Evolutionary conservation across 2,888 invertebrate genomes (phyloP).

Genomic region (Lampropteryx suffumata): DNA sequence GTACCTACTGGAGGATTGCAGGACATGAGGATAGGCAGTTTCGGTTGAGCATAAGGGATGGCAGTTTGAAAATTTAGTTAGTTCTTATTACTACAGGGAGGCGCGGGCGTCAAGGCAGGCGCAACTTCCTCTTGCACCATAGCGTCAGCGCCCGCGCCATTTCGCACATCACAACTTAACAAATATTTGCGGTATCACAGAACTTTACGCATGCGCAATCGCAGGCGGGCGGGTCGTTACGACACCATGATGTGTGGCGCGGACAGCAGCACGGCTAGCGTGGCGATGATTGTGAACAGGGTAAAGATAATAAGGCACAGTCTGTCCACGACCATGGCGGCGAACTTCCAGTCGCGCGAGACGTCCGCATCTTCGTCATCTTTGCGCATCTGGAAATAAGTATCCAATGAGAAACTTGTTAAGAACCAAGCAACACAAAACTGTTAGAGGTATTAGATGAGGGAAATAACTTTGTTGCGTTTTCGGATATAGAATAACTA

Average conservation of each 20-base stretch:
- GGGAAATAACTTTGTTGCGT: no score
- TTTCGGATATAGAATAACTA: no score
- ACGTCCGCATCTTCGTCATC: conserved; percentile 97
- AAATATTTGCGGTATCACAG: conserved; percentile 87
- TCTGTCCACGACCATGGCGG: conserved; percentile 99
- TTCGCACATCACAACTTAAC: conserved; percentile 85
- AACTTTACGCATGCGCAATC: conserved; percentile 80
- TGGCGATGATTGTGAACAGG: conserved; percentile 98
- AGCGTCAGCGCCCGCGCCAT: conserved; percentile 72
- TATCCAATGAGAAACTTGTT: no score
- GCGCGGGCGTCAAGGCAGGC: conserved; percentile 73
- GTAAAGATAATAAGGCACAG: conserved; percentile 99
- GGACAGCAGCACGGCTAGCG: conserved; percentile 97
- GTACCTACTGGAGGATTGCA: conserved; percentile 52
- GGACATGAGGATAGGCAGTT: conserved; percentile 70
- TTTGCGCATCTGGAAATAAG: conserved; percentile 89
- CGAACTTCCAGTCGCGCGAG: conserved; percentile 99
- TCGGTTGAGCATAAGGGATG: conserved; percentile 69
- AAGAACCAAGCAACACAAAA: no score
- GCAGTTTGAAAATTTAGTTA: conserved; percentile 63
- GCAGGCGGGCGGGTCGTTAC: conserved; percentile 85
- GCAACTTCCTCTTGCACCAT: conserved; percentile 65
- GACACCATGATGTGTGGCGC: conserved; percentile 98
- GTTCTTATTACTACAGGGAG: conserved; percentile 76
- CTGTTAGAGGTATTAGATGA: no score